Base-by-base conservation (phyloP, 2,113 vertebrate genomes). In the Stigmatopora argus region DNA sequence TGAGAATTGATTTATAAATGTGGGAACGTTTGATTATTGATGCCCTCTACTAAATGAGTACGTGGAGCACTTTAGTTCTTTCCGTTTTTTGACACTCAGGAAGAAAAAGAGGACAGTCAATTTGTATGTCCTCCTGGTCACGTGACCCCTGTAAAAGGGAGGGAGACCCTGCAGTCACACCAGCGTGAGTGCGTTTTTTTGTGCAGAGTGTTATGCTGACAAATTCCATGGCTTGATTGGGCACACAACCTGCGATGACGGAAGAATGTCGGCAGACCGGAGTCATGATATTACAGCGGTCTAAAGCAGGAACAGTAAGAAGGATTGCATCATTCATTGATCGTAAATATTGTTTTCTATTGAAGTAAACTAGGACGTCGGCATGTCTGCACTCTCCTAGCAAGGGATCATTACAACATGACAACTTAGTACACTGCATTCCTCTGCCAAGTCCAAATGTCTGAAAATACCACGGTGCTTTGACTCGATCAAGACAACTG, bases 11-110 rank as follows among this genome's bases (percentile, higher is more conserved):
- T 73, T 67, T 62, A 64, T 64, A 75, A 31, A 3, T 31, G 63
- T 73, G 77, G 31, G 58, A 79, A 67, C 67, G 5, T 55, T 57
- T 65, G 76, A 67, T 71, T 74, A 67, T 78, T 71, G 55, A 66
- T 66, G 71, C 41, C 69, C 62, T 69, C 66, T 62, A 65, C 23
- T 57, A 49, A 67, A 58, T 26, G 9, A 14, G 12, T 68, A 58
- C 5, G 10, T 73, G 59, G 62, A 71, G 62, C 70, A 73, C 71
- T 52, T n/a, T n/a, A n/a, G n/a, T n/a, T 74, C 70, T 78, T 80
- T 82, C 70, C 64, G n/a, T 65, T 78, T 87, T 78, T 78, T 75
- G 59, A 73, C 49, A 51, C 76, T 76, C 60, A 66, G 52, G 38
- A 68, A 51, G 53, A 60, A 46, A 73, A 81, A 66, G 65, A 49